These are phyloP conservation scores for Pitta sordida DNA, from an alignment of 2,113 vertebrate species.

Conservation along the genomic window DNA sequence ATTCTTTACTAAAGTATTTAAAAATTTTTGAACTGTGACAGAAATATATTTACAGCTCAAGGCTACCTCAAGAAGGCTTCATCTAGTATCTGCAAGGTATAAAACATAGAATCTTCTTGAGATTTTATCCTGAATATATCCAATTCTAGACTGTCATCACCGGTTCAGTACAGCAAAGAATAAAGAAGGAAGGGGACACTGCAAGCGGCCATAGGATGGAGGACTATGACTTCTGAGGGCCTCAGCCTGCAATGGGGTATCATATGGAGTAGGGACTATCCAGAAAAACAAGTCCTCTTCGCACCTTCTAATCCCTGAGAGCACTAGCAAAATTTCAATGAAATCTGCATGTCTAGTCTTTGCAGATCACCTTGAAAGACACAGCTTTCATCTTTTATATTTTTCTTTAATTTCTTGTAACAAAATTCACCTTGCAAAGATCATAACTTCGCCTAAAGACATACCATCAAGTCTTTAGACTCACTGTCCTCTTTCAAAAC, in stretches of 20 bases:
- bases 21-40: background rate
- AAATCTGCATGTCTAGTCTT: background rate
- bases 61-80: background rate
- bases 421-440: background rate
- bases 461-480: background rate
- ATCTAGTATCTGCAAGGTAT: background rate
- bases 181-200: background rate
- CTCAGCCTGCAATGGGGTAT: background rate
- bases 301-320: background rate
- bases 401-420: background rate
- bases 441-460: background rate
- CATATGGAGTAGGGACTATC: background rate
- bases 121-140: background rate
- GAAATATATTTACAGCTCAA: background rate
- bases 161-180: background rate
- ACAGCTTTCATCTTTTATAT: background rate
- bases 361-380: background rate
- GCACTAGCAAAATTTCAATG: background rate
- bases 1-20: background rate
- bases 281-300: background rate
- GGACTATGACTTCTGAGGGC: background rate
- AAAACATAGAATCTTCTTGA: background rate
- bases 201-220: background rate
- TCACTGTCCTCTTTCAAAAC: background rate
- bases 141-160: background rate